Evolutionary conservation across 2,797 vertebrate genomes (phyloP).

Genomic region (Chloroceryle inda): DNA sequence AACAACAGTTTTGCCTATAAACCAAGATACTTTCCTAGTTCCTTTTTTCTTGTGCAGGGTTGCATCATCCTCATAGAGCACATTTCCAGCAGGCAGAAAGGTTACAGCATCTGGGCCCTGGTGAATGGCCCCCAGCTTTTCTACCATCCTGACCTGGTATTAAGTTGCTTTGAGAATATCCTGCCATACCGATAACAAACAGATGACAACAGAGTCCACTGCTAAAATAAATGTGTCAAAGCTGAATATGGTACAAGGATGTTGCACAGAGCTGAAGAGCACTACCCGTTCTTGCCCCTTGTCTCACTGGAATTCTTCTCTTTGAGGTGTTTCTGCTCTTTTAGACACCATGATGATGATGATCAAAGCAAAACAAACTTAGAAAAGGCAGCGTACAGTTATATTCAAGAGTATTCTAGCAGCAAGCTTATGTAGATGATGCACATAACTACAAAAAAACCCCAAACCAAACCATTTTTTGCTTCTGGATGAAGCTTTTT

Average conservation of each 20-base stretch:
- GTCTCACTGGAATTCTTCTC: background rate
- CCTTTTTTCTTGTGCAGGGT: background rate
- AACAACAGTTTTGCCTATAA: background rate
- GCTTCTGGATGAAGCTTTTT: background rate
- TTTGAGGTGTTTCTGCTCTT: background rate
- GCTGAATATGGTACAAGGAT: background rate
- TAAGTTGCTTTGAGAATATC: background rate
- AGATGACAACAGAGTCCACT: background rate
- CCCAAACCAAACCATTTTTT: background rate
- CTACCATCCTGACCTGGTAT: background rate
- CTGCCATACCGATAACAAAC: background rate
- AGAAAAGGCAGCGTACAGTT: background rate
- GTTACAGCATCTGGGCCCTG: background rate
- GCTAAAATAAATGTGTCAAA: background rate
- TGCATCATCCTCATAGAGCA: background rate
- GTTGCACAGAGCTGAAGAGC: background rate
- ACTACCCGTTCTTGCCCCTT: background rate
- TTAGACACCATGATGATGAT: background rate
- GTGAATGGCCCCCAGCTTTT: background rate
- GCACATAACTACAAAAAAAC: background rate
- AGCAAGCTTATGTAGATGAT: background rate
- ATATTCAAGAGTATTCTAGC: background rate
- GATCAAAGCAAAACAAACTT: background rate
- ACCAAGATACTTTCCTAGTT: background rate
- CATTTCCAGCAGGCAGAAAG: background rate